Evolutionary conservation across 2,113 vertebrate genomes (phyloP).

Genomic region (Bubo scandiacus): DNA sequence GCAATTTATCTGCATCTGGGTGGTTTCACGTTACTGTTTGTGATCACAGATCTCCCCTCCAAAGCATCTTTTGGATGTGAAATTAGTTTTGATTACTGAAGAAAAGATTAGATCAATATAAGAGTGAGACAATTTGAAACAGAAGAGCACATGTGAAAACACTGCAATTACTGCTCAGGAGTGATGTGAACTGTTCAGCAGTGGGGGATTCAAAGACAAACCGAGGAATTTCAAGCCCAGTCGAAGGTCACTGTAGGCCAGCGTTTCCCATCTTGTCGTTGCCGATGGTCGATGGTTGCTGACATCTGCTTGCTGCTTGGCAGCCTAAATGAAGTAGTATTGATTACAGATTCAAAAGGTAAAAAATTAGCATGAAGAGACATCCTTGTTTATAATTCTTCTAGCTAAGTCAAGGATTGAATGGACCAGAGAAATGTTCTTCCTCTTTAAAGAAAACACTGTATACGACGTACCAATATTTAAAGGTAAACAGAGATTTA

Average conservation of each 20-base stretch:
- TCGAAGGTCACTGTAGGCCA: neutral
- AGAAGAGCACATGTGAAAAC: neutral
- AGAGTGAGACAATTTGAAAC: neutral
- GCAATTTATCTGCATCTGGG: conserved; percentile 30
- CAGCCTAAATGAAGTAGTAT: neutral
- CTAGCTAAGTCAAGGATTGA: neutral
- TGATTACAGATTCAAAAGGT: neutral
- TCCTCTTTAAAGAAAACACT: neutral
- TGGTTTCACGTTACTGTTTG: neutral
- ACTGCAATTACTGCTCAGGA: neutral
- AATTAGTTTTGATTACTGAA: neutral
- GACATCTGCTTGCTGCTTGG: neutral
- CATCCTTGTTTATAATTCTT: neutral
- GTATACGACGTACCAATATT: neutral
- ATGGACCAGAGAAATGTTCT: neutral
- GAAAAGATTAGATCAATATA: neutral
- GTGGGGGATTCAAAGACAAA: neutral
- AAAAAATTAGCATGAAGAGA: neutral
- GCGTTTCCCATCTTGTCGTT: neutral
- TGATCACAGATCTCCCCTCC: neutral
- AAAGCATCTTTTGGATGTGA: neutral
- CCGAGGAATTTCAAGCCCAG: neutral
- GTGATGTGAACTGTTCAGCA: neutral
- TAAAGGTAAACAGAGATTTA: neutral
- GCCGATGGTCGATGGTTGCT: neutral